Evolutionary conservation across 2,113 vertebrate species (phyloP).

Genomic region (Malurus elegans): DNA sequence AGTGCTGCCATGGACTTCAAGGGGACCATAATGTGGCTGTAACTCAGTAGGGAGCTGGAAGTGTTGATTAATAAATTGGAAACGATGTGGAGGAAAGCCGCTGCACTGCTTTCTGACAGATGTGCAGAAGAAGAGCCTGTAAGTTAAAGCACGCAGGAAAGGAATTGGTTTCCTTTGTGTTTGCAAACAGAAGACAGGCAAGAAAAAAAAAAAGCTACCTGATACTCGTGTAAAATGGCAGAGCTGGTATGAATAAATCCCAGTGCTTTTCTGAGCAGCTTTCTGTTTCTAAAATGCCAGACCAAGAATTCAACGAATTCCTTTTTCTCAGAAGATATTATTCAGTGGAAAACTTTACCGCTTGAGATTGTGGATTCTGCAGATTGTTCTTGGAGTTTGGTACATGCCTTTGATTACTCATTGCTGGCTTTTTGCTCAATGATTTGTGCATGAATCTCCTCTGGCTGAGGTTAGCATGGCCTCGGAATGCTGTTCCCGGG

Average conservation of each 20-base stretch:
- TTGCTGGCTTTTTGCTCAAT: conserved; percentile 29
- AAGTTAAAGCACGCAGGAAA: neutral
- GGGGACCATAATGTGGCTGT: conserved; percentile 44
- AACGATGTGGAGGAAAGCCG: neutral
- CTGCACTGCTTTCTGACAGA: conserved; percentile 32
- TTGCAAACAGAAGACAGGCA: conserved; percentile 7
- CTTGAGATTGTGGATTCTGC: conserved; percentile 46
- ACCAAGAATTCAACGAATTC: conserved; percentile 58
- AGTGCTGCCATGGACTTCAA: conserved; percentile 52
- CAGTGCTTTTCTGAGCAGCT: conserved; percentile 1
- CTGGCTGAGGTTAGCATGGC: neutral
- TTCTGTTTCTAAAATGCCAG: conserved; percentile 47
- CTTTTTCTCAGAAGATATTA: conserved; percentile 44
- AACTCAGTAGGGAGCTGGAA: conserved; percentile 43
- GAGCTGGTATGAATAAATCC: conserved; percentile 38
- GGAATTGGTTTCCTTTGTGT: conserved; percentile 19
- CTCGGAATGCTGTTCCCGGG: neutral
- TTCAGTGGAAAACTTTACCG: conserved; percentile 48
- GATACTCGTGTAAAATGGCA: neutral
- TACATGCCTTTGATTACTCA: conserved; percentile 52
- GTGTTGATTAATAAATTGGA: conserved; percentile 64
- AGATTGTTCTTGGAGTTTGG: conserved; percentile 30
- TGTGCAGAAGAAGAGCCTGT: conserved; percentile 22
- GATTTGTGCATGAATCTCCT: conserved; percentile 29
- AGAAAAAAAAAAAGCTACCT: neutral